phyloP scores from a whole-genome alignment of 2,888 invertebrate species.

The Luperina nickerlii region DNA sequence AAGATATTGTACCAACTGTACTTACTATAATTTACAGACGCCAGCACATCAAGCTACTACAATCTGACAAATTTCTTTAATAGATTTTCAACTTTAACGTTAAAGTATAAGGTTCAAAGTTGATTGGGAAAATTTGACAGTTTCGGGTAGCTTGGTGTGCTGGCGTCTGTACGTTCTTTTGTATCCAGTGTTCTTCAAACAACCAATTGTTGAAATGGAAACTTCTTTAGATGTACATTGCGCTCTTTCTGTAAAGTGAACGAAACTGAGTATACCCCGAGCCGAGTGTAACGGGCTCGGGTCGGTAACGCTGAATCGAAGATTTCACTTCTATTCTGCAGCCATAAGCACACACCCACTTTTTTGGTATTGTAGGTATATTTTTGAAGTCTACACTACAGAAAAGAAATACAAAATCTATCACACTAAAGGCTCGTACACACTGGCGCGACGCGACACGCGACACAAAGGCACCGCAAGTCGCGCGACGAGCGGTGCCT shows the following conservation, averaged over 20 bases:
- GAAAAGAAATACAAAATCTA: neutral
- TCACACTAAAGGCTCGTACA: too few species aligned
- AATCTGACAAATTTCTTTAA: too few species aligned
- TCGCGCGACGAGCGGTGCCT: too few species aligned
- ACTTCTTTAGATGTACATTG: neutral
- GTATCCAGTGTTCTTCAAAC: conserved; percentile 6
- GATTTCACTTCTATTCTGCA: neutral
- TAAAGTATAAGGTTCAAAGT: too few species aligned
- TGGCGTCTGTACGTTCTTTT: conserved; percentile 2
- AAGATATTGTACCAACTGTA: neutral
- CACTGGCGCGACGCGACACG: too few species aligned
- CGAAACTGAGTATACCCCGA: neutral
- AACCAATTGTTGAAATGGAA: neutral
- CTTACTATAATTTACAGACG: neutral
- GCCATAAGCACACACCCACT: neutral
- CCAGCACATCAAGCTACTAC: too few species aligned
- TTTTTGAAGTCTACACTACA: neutral
- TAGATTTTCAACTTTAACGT: too few species aligned
- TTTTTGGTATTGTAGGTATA: neutral
- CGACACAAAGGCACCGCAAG: too few species aligned
- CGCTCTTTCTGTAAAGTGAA: neutral
- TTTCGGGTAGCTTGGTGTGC: too few species aligned
- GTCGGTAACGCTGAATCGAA: neutral
- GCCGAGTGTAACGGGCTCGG: neutral
- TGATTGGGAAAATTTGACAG: too few species aligned